Conservation (phyloP, 2,888 invertebrate genomes). For the Sarcophaga variegata region DNA sequence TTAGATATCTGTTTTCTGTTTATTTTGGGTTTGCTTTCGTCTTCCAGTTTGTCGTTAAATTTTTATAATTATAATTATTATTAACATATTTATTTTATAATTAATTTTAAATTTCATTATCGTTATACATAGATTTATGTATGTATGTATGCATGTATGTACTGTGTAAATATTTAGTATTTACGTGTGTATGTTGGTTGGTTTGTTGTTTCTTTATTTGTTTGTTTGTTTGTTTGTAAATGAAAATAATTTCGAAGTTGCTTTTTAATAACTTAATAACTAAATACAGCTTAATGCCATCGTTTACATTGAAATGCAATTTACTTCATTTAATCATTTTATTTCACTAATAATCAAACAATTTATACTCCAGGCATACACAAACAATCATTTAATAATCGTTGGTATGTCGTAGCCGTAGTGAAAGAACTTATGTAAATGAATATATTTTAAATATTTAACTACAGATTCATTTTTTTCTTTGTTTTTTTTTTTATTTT, state of each 20-base stretch:
- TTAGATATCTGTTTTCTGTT: constrained; percentile 57
- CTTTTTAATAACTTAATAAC: constrained; percentile 54
- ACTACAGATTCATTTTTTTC: constrained; percentile 27
- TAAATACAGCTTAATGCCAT: constrained; percentile 66
- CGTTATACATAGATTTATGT: constrained; percentile 63
- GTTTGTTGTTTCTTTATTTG: constrained; percentile 13
- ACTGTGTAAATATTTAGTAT: not conserved
- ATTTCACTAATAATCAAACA: constrained; percentile 23
- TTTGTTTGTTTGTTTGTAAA: constrained; percentile 42
- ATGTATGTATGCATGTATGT: constrained; percentile 35
- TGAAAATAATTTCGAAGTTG: constrained; percentile 57
- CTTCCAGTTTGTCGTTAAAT: constrained; percentile 54
- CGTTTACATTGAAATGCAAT: constrained; percentile 68
- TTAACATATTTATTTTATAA: constrained; percentile 58
- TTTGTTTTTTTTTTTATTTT: constrained; percentile 27
- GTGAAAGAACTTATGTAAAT: not conserved
- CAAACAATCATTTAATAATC: constrained; percentile 52
- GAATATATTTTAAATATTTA: constrained; percentile 47
- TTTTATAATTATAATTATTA: constrained; percentile 35
- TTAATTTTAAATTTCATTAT: constrained; percentile 63
- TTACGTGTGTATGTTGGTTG: constrained; percentile 23
- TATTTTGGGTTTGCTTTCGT: constrained; percentile 42
- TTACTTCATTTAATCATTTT: constrained; percentile 30
- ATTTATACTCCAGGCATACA: constrained; percentile 2
- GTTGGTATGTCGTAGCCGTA: not conserved